Evolutionary conservation across 2,797 vertebrate species (phyloP).

Genomic region (Falco peregrinus): DNA sequence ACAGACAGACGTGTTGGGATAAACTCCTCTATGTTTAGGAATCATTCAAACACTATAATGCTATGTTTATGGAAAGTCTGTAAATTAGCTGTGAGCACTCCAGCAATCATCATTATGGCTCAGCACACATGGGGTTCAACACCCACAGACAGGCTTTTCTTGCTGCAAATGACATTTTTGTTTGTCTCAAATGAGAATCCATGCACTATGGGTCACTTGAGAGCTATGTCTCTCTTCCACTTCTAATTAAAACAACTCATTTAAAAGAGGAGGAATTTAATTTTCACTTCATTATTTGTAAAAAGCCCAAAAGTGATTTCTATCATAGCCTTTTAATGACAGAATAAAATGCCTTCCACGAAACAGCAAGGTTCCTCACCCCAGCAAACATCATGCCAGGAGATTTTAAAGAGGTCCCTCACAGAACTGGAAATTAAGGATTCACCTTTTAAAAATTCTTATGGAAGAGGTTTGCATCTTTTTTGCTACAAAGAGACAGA

Average conservation of each 20-base stretch:
- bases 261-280: background rate
- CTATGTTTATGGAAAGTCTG: slow-evolving; percentile 22
- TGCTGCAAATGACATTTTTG: background rate
- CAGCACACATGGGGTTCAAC: background rate
- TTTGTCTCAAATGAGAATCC: slow-evolving; percentile 5
- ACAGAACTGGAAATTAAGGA: background rate
- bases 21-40: slow-evolving; percentile 51
- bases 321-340: background rate
- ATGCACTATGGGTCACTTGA: background rate
- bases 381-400: background rate
- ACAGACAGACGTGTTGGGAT: slow-evolving; percentile 10
- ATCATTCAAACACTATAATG: slow-evolving; percentile 16
- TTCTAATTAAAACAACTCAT: background rate
- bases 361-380: background rate
- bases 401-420: background rate
- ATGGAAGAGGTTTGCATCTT: background rate
- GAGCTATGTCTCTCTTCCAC: background rate
- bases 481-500: background rate
- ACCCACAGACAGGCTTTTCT: background rate
- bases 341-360: background rate
- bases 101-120: slow-evolving; percentile 1
- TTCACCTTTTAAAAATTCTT: background rate
- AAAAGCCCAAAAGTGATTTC: slow-evolving; percentile 5
- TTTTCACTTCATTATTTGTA: slow-evolving; percentile 15
- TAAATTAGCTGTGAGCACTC: slow-evolving; percentile 42